These are phyloP conservation scores for Drosophila grimshawi DNA, from an alignment of 1,140 invertebrate genomes.

Conservation along the genomic window DNA sequence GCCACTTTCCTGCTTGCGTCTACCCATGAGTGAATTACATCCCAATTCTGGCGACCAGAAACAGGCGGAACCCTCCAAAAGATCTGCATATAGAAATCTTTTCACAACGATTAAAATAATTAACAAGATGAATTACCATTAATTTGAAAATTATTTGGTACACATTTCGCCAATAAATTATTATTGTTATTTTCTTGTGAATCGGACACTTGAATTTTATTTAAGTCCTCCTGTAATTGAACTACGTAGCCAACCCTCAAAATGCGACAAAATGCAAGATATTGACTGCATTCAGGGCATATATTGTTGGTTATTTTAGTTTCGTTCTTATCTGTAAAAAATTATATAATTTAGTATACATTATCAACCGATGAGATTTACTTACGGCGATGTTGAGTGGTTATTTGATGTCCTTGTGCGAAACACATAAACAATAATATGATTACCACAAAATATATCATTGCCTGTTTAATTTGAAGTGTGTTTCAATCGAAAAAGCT, in stretches of 20 bases:
- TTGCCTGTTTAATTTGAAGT: too few species aligned
- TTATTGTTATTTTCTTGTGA: neutral
- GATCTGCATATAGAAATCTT: neutral
- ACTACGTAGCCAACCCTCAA: neutral
- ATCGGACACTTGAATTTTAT: neutral
- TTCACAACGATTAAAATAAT: neutral
- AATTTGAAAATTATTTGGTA: neutral
- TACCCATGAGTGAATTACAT: neutral
- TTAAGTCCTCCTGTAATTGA: neutral
- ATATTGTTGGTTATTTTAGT: neutral
- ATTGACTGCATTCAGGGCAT: neutral
- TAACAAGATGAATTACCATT: neutral
- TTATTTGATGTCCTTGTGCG: too few species aligned
- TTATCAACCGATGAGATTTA: too few species aligned
- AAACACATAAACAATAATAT: too few species aligned
- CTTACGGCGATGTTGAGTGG: too few species aligned
- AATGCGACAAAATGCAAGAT: neutral
- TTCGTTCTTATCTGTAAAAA: too few species aligned
- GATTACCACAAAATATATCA: too few species aligned
- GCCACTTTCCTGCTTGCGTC: neutral
- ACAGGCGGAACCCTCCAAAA: neutral
- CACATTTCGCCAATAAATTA: neutral
- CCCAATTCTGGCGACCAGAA: conserved; percentile 14
- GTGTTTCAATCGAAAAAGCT: too few species aligned
- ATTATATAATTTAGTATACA: too few species aligned